Conservation (phyloP, 2,888 invertebrate genomes). For the Agrotis clavis region DNA sequence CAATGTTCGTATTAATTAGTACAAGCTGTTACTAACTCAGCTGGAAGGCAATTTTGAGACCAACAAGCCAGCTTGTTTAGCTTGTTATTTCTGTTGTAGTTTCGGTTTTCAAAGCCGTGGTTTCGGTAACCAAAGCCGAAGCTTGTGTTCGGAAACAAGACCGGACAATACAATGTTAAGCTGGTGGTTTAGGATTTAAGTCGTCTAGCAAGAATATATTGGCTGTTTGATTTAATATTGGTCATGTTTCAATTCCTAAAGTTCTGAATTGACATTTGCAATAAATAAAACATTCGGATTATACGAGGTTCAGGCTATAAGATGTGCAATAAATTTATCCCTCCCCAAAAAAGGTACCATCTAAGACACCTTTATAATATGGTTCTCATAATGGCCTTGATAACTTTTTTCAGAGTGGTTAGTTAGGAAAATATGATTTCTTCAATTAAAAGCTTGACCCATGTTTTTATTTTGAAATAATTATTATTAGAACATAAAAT, state of each 20-base stretch:
- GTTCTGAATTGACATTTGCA: no score
- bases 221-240: neutral
- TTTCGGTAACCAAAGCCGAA: neutral
- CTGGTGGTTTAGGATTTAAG: neutral
- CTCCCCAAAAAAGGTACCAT: no score
- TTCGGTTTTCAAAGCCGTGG: conserved; percentile 2
- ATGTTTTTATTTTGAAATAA: no score
- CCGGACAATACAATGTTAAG: neutral
- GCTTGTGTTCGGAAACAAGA: neutral
- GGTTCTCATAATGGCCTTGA: no score
- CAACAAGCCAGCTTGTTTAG: conserved; percentile 16
- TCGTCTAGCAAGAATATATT: neutral
- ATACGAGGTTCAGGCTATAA: no score
- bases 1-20: conserved; percentile 32
- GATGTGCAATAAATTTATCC: no score
- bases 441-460: no score
- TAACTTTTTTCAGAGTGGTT: no score
- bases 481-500: no score
- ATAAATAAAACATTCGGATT: no score
- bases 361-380: no score
- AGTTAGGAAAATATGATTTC: no score
- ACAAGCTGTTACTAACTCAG: conserved; percentile 22
- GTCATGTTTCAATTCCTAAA: neutral
- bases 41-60: conserved; percentile 18
- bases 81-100: conserved; percentile 8